Percentiles rank a stretch among this genome's conserved stretches.
Conservation (phyloP, 2,113 vertebrate species). For the Neopipo cinnamomea region DNA sequence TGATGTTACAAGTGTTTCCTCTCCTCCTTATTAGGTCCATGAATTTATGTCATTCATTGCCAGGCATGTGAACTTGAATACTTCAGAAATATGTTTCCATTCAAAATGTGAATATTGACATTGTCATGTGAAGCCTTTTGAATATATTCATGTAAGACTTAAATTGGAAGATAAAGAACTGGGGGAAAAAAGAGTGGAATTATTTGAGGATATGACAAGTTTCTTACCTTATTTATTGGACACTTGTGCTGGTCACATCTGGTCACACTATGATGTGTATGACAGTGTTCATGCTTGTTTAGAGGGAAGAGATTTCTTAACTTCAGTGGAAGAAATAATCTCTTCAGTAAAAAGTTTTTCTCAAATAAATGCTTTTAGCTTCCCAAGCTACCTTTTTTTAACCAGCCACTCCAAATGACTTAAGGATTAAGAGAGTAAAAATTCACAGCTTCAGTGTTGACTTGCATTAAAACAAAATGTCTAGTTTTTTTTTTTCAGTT, state of each 20-base stretch:
- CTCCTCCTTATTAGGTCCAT: not conserved
- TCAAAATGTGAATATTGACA: not conserved
- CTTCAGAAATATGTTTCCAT: not conserved
- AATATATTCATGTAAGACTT: not conserved
- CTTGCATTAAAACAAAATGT: not conserved
- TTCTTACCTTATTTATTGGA: not conserved
- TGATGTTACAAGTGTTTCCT: not conserved
- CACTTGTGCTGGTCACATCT: not conserved
- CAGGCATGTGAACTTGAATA: not conserved
- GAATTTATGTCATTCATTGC: not conserved
- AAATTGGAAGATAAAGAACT: not conserved
- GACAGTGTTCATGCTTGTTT: not conserved
- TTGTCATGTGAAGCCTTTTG: not conserved
- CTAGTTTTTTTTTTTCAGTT: not conserved
- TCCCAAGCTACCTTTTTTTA: not conserved
- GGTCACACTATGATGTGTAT: not conserved
- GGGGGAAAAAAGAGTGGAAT: not conserved
- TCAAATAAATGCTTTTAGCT: not conserved
- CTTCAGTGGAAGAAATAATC: not conserved
- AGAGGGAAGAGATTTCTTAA: not conserved
- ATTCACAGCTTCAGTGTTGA: not conserved
- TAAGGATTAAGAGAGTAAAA: not conserved
- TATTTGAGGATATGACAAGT: not conserved
- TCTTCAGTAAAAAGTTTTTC: not conserved
- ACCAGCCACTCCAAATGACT: not conserved